Percentiles rank a stretch among this genome's conserved stretches.
Evolutionary conservation across 2,888 invertebrate species (phyloP).

Genomic region (Morinoia aosen): DNA sequence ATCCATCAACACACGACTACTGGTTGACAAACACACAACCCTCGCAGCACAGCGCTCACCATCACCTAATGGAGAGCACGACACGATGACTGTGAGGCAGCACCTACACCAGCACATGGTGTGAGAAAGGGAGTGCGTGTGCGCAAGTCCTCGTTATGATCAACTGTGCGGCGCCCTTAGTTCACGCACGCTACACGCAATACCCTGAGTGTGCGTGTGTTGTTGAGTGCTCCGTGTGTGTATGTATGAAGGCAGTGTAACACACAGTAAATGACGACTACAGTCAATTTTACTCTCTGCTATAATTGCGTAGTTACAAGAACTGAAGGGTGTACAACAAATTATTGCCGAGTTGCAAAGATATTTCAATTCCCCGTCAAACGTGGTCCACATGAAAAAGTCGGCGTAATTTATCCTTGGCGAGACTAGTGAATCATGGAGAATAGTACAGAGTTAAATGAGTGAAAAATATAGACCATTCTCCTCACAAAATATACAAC

Average conservation of each 20-base stretch:
- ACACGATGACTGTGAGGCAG: too few relatives aligned
- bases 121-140: too few relatives aligned
- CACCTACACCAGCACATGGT: too few relatives aligned
- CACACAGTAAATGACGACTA: neutral
- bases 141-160: too few relatives aligned
- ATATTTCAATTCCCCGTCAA: too few relatives aligned
- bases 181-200: neutral
- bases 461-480: neutral
- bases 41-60: neutral
- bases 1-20: too few relatives aligned
- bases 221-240: too few relatives aligned
- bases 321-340: neutral
- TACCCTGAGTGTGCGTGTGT: too few relatives aligned
- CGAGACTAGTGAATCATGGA: neutral
- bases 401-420: neutral
- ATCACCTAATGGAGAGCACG: neutral
- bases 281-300: neutral
- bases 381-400: neutral
- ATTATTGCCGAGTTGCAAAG: neutral
- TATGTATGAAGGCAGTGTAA: neutral
- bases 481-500: neutral
- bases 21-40: neutral
- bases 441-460: neutral
- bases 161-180: too few relatives aligned
- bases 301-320: neutral